Percentiles rank a stretch among this genome's conserved stretches.
phyloP scores from a whole-genome alignment of 2,888 invertebrate genomes.

The Scaeva pyrastri region DNA sequence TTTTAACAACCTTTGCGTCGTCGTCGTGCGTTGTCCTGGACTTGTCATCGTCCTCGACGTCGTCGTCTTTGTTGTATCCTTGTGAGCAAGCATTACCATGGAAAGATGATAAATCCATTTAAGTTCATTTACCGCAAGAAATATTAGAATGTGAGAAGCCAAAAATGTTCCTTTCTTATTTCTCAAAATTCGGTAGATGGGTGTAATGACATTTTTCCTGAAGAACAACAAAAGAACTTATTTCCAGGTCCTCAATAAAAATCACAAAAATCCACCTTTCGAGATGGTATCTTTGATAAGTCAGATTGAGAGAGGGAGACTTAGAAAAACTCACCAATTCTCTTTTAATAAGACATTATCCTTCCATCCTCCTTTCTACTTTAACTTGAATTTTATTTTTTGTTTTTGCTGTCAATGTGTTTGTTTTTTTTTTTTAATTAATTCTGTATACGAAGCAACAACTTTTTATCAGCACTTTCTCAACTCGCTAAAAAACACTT shows the following conservation, averaged over 20 bases:
- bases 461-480: slow-evolving; percentile 34
- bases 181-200: background rate
- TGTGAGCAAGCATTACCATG: background rate
- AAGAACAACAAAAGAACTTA: slow-evolving; percentile 14
- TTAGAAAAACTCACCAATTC: background rate
- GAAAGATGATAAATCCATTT: slow-evolving; percentile 17
- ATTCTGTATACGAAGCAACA: slow-evolving; percentile 28
- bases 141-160: background rate
- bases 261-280: background rate
- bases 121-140: slow-evolving; percentile 15
- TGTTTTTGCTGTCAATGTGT: background rate
- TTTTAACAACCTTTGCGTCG: background rate
- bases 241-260: slow-evolving; percentile 4
- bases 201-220: slow-evolving; percentile 7
- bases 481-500: background rate
- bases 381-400: slow-evolving; percentile 17
- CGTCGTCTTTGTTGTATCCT: background rate
- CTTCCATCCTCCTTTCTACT: slow-evolving; percentile 10
- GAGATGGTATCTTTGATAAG: background rate
- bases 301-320: background rate
- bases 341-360: slow-evolving; percentile 31
- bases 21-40: too few relatives aligned
- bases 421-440: slow-evolving; percentile 55
- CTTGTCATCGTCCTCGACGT: too few relatives aligned
- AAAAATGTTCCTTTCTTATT: background rate